Conservation (phyloP, 2,797 vertebrate genomes). For the Cynopterus sphinx region DNA sequence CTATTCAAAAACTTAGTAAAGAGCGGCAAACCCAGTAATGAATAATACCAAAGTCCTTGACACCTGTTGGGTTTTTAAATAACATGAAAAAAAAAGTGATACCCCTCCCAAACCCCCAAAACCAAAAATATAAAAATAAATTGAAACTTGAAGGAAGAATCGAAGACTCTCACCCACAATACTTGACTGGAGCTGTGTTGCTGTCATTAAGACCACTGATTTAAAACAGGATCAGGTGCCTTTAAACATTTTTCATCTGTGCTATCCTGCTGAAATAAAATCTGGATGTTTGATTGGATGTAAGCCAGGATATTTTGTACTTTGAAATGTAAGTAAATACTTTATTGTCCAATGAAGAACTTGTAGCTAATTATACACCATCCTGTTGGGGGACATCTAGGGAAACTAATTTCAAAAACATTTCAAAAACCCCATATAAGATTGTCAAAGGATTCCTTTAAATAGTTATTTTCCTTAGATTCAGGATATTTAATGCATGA, state of each 20-base stretch:
- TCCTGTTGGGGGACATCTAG: background rate
- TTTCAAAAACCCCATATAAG: background rate
- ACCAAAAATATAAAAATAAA: background rate
- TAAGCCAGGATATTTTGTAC: slow-evolving; percentile 38
- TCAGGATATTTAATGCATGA: background rate
- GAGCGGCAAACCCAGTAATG: slow-evolving; percentile 26
- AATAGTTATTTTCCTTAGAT: background rate
- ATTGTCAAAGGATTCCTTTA: slow-evolving; percentile 35
- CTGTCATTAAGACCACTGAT: background rate
- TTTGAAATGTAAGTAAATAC: slow-evolving; percentile 30
- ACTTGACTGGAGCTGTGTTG: background rate
- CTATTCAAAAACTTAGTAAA: slow-evolving; percentile 48
- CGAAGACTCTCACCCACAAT: background rate
- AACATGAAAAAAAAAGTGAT: background rate
- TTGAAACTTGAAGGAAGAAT: background rate
- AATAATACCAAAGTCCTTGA: slow-evolving; percentile 11
- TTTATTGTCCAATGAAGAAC: background rate
- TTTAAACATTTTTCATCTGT: background rate
- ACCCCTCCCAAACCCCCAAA: background rate
- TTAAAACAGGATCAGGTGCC: slow-evolving; percentile 13
- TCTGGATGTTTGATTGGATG: slow-evolving; percentile 14
- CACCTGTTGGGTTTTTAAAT: slow-evolving; percentile 49
- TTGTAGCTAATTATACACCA: slow-evolving; percentile 9
- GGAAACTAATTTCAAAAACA: slow-evolving; percentile 38
- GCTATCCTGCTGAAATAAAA: slow-evolving; percentile 22